Conservation (phyloP, 2,888 invertebrate genomes). For the Eupithecia insigniata region DNA sequence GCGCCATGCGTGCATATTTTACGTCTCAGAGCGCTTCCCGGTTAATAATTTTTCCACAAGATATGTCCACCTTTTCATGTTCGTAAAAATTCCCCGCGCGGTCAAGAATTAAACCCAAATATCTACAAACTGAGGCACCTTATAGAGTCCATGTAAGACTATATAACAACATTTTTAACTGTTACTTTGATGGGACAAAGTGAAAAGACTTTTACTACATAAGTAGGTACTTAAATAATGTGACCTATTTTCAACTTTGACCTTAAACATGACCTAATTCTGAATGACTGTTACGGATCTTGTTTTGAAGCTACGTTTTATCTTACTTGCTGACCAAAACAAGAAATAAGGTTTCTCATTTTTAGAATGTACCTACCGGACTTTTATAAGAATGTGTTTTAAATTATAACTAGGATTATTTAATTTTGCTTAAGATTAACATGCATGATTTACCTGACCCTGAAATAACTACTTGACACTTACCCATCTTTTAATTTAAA, state of each 20-base stretch:
- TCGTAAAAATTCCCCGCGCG: not conserved
- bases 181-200: not conserved
- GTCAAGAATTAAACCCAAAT: not conserved
- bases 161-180: not conserved
- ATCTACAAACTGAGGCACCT: not conserved
- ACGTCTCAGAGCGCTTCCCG: conserved; percentile 15
- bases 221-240: not conserved
- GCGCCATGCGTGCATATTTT: conserved; percentile 32
- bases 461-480: too few species aligned
- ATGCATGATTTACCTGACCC: too few species aligned
- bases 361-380: too few species aligned
- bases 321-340: too few species aligned
- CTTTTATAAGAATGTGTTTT: too few species aligned
- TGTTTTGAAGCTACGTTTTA: not conserved
- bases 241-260: not conserved
- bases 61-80: not conserved
- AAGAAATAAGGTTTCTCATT: not conserved
- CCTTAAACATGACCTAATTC: not conserved
- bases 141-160: not conserved
- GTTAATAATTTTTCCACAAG: not conserved
- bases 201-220: too few species aligned
- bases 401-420: too few species aligned
- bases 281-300: not conserved
- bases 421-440: too few species aligned
- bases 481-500: too few species aligned